phyloP scores from a whole-genome alignment of 1,140 invertebrate genomes.

The silkworm (Bombyx mori) region DNA sequence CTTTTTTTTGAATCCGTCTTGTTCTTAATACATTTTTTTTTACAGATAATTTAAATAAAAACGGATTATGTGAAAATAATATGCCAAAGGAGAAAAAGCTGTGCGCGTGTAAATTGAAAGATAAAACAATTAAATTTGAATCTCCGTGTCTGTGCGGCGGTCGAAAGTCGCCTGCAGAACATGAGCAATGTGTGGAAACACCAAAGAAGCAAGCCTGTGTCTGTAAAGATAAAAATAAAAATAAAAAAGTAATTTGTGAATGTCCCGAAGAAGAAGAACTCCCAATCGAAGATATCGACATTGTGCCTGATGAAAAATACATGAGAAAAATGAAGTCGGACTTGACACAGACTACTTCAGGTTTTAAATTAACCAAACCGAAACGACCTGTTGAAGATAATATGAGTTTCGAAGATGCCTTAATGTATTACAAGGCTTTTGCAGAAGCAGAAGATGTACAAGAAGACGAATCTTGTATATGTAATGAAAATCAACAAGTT shows the following conservation, averaged over 20 bases:
- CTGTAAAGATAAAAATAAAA: conserved; percentile 14
- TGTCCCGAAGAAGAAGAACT: conserved; percentile 23
- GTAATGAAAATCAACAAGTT: conserved; percentile 9
- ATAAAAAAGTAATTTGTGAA: conserved; percentile 25
- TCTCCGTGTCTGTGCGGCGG: not conserved
- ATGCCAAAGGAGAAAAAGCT: not conserved
- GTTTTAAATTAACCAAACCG: conserved; percentile 29
- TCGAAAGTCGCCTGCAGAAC: no score
- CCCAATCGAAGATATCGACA: not conserved
- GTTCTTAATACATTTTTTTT: no score
- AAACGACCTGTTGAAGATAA: conserved; percentile 12
- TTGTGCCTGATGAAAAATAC: conserved; percentile 19
- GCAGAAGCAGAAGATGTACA: not conserved
- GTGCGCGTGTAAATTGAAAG: not conserved
- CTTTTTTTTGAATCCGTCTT: no score
- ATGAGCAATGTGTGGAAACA: no score
- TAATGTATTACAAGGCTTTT: conserved; percentile 25
- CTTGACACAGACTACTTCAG: conserved; percentile 32
- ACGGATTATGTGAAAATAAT: not conserved
- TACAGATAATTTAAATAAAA: no score
- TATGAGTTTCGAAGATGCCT: conserved; percentile 32
- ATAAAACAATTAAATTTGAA: not conserved
- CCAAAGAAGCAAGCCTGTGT: conserved; percentile 1
- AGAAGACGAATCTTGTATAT: conserved; percentile 14
- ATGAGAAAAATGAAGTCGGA: conserved; percentile 31